Conservation (phyloP, 2,888 invertebrate genomes). For the Aphrophora alni region DNA sequence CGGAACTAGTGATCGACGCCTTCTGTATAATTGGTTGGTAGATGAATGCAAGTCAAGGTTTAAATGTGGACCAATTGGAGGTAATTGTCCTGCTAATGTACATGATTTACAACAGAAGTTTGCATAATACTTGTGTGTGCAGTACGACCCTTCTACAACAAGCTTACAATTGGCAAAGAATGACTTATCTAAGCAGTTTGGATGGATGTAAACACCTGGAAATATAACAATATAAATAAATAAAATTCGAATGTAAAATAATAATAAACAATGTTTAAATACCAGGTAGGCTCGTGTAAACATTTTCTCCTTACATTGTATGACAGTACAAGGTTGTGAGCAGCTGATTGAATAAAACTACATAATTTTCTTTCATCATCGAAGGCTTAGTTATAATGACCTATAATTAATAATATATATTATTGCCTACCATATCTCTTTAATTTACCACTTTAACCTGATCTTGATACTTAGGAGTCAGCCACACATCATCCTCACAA, state of each 20-base stretch:
- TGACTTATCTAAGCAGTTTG: conserved; percentile 84
- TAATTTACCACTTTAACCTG: no score
- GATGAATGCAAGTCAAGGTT: neutral
- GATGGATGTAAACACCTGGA: conserved; percentile 75
- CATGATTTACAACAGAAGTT: conserved; percentile 94
- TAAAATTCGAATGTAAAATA: neutral
- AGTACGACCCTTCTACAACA: conserved; percentile 84
- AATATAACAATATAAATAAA: conserved; percentile 41
- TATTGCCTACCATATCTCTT: no score
- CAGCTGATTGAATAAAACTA: no score
- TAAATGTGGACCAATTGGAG: conserved; percentile 33
- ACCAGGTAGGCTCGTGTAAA: no score
- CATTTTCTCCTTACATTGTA: no score
- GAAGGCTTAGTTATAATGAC: no score
- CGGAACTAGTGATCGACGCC: conserved; percentile 22
- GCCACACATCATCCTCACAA: no score
- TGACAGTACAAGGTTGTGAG: no score
- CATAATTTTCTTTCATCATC: no score
- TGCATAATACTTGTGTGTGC: conserved; percentile 90
- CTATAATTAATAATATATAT: no score
- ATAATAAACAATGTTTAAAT: neutral
- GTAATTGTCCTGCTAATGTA: conserved; percentile 77
- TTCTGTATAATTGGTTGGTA: conserved; percentile 24
- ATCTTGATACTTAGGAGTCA: no score
- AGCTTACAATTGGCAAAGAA: conserved; percentile 89